These are phyloP conservation scores for Enteromius fasciolatus DNA, from an alignment of 2,797 vertebrate genomes.

Conservation along the genomic window DNA sequence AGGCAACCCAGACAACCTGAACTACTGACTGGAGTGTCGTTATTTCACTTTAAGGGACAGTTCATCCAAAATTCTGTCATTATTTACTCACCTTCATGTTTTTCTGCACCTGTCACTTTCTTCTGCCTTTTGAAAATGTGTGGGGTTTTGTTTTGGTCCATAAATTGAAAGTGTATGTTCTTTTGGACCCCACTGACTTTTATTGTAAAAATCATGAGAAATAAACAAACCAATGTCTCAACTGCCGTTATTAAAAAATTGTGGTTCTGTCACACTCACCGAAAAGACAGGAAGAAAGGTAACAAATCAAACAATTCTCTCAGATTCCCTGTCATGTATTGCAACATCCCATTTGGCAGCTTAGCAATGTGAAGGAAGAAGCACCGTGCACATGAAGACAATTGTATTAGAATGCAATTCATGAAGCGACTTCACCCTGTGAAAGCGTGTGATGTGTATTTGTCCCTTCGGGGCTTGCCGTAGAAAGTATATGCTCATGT, in stretches of 20 bases:
- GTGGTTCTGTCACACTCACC: background rate
- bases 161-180: background rate
- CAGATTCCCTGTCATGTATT: slow-evolving; percentile 15
- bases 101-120: background rate
- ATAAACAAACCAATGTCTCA: background rate
- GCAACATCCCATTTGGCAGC: background rate
- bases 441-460: slow-evolving; percentile 25
- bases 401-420: slow-evolving; percentile 18
- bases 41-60: background rate
- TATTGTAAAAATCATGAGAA: background rate
- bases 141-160: background rate
- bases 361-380: slow-evolving; percentile 1
- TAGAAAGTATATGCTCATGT: slow-evolving; percentile 57
- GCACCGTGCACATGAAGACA: background rate
- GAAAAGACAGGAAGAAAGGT: background rate
- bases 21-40: slow-evolving; percentile 26
- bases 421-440: background rate
- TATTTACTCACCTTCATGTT: background rate
- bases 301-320: background rate
- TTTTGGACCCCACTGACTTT: background rate
- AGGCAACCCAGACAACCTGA: slow-evolving; percentile 35
- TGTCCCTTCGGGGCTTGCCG: slow-evolving; percentile 27
- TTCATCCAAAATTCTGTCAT: background rate
- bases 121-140: background rate
- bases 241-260: background rate